These are phyloP conservation scores for Archaeoteleia sp. DNA, from an alignment of 2,888 invertebrate species.

Conservation along the genomic window DNA sequence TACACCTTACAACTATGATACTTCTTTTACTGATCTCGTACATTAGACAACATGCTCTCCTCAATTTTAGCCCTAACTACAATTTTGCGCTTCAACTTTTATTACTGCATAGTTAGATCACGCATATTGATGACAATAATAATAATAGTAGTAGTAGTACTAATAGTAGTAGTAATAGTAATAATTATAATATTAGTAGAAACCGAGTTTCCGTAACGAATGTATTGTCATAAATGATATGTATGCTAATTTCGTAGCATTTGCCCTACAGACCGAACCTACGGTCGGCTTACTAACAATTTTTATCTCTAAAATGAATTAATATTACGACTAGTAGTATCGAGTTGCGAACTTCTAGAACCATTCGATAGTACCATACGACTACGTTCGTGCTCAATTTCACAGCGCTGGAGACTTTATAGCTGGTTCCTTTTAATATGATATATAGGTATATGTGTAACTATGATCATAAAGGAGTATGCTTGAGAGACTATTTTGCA, in stretches of 20 bases:
- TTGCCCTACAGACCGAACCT: constrained; percentile 60
- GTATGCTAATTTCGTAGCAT: constrained; percentile 72
- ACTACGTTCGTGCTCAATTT: constrained; percentile 44
- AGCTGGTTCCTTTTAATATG: constrained; percentile 58
- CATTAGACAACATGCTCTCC: constrained; percentile 25
- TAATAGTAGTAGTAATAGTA: constrained; percentile 34
- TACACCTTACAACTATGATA: constrained; percentile 35
- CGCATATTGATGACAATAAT: constrained; percentile 9
- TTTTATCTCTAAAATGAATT: constrained; percentile 65
- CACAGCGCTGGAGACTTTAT: constrained; percentile 66
- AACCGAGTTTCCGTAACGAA: constrained; percentile 73
- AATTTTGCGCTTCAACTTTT: constrained; percentile 10
- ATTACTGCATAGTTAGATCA: neutral
- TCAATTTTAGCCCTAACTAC: constrained; percentile 43
- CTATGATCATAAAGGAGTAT: constrained; percentile 57
- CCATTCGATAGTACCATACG: constrained; percentile 48
- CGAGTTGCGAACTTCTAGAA: constrained; percentile 59
- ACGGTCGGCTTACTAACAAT: constrained; percentile 64
- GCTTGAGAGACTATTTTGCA: constrained; percentile 25
- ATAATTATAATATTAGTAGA: constrained; percentile 70
- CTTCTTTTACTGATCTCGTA: constrained; percentile 32
- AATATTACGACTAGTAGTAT: constrained; percentile 59
- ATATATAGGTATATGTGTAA: constrained; percentile 48
- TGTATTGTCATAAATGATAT: constrained; percentile 75
- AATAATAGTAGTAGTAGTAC: constrained; percentile 21